A percentile compares a stretch with the other conserved stretches of the same genome.
These are phyloP conservation scores for Dolomedes plantarius DNA, from an alignment of 2,888 invertebrate species.

Conservation along the genomic window DNA sequence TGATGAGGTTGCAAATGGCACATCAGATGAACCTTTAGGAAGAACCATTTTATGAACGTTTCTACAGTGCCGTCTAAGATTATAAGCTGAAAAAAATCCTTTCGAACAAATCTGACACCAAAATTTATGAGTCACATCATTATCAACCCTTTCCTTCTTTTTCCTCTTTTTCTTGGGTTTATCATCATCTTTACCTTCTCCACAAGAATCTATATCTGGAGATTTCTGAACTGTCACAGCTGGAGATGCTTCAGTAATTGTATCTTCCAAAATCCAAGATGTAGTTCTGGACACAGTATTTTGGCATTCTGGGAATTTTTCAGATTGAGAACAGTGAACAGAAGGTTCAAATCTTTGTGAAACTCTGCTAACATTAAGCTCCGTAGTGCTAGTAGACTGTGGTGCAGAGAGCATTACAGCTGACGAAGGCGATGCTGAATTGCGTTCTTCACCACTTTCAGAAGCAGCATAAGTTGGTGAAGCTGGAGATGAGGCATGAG, in stretches of 20 bases:
- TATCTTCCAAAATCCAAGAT: conserved; percentile 57
- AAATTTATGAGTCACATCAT: conserved; percentile 57
- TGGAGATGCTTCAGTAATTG: conserved; percentile 46
- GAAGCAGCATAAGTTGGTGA: conserved; percentile 39
- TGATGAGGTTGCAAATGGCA: conserved; percentile 52
- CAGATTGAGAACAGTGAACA: conserved; percentile 41
- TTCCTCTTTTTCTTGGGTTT: conserved; percentile 58
- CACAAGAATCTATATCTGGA: conserved; percentile 47
- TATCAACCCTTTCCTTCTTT: conserved; percentile 34
- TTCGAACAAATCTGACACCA: conserved; percentile 71
- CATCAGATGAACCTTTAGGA: conserved; percentile 57
- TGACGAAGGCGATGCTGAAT: conserved; percentile 25
- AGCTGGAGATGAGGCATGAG: conserved; percentile 40
- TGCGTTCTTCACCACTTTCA: conserved; percentile 39
- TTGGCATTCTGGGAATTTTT: conserved; percentile 58
- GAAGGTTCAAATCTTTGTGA: conserved; percentile 57
- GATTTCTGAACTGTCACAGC: conserved; percentile 45
- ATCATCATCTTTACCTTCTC: conserved; percentile 42
- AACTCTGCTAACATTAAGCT: conserved; percentile 48
- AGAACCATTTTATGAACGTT: conserved; percentile 72
- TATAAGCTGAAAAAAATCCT: conserved; percentile 72
- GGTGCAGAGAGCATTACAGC: conserved; percentile 53
- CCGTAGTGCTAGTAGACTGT: conserved; percentile 53
- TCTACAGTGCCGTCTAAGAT: conserved; percentile 70
- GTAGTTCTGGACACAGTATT: conserved; percentile 56